Evolutionary conservation across 2,888 invertebrate species (phyloP).

Genomic region (Tenthredo amoena): DNA sequence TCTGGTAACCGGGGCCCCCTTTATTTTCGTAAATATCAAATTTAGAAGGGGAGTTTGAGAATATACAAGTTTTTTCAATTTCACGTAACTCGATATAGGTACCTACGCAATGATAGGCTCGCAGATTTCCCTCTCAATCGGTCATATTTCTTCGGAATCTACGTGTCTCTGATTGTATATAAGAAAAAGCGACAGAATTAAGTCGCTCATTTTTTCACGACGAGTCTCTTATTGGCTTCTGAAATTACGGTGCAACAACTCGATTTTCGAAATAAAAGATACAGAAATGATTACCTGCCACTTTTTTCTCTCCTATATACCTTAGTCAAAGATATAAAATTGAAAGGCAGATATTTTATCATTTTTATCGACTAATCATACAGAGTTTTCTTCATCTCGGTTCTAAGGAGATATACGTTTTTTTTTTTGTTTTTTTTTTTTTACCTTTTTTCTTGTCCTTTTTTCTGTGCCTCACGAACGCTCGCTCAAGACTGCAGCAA

Average conservation of each 20-base stretch:
- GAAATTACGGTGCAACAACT: too few species aligned
- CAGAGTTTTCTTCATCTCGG: neutral
- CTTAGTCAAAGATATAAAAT: neutral
- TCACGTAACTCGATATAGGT: conserved; percentile 26
- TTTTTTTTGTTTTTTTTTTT: neutral
- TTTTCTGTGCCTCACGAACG: neutral
- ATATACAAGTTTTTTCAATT: conserved; percentile 21
- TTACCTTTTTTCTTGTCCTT: too few species aligned
- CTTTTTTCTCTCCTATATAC: neutral
- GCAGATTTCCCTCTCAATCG: neutral
- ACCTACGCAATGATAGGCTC: neutral
- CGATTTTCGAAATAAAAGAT: neutral
- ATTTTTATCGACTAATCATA: neutral
- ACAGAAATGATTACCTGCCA: neutral
- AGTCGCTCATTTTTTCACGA: neutral
- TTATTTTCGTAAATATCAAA: conserved; percentile 22
- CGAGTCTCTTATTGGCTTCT: neutral
- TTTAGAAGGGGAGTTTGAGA: neutral
- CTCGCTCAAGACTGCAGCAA: neutral
- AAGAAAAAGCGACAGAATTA: neutral
- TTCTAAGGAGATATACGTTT: neutral
- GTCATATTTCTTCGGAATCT: neutral
- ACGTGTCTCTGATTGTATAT: neutral
- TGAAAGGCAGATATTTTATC: neutral
- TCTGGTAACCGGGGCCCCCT: conserved; percentile 11